Evolutionary conservation across 2,113 vertebrate species (phyloP), one percentile per base, ranked within the genome.

Genomic region (Notarius lentiginosus): DNA sequence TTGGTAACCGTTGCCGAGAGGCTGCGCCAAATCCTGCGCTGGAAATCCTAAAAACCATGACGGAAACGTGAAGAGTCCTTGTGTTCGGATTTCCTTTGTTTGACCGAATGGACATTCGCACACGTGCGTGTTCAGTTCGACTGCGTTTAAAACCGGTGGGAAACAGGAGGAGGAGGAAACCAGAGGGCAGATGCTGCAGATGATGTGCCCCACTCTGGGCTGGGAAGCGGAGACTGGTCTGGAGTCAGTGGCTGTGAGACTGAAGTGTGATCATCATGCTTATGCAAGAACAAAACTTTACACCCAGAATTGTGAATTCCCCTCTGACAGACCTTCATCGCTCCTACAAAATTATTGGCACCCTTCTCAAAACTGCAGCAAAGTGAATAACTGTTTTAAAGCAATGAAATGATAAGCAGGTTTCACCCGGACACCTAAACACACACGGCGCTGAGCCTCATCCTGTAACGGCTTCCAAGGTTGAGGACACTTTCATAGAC

Each of bases 1-100:
- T 60, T 90, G 86, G 82, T 85, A 91, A 89, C 86, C 9, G 86
- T 88, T 88, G 84, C 84, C 20, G 77, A 68, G 86, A 79, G 76
- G 80, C 70, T 53, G 66, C 34, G 18, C 77, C 73, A 70, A 68
- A 60, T 63, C 34, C 65, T 34, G 77, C 70, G 65, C 77, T 53
- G 63, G 80, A 27, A 61, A 49, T 24, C 27, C 27, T 60, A 34
- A 70, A 60, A 20, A 60, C 68, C 53, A 61, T 34, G 10, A 81
- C 14, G 55, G 56, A 61, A 60, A 41, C 41, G 18, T 61, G 2
- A 61, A 24, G 27, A 11, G 18, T 41, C 56, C 11, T 20, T 22
- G 12, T n/a, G 22, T 27, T 27, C 2, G 24, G 7, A 20, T 73
- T 41, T 20, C 41, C n/a, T 30, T 20, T 41, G 15, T 41, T 1